phyloP scores from a whole-genome alignment of 2,888 invertebrate species.

The Rotaria sp. region DNA sequence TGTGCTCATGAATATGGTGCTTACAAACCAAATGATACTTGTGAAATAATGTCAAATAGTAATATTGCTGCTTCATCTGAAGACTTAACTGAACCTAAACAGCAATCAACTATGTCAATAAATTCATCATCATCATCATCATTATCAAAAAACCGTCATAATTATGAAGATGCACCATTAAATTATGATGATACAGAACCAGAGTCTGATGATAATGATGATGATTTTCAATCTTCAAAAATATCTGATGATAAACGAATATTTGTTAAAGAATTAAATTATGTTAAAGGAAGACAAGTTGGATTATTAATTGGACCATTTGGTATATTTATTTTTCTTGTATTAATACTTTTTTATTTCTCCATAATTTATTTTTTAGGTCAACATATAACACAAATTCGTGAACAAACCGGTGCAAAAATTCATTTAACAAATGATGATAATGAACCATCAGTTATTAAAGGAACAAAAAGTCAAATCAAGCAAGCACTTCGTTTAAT shows the following conservation, averaged over 20 bases:
- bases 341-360: background rate
- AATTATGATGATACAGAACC: background rate
- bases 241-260: background rate
- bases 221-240: background rate
- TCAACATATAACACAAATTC: constrained; percentile 4
- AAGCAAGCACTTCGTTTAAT: background rate
- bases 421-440: constrained; percentile 13
- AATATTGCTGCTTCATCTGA: background rate
- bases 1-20: background rate
- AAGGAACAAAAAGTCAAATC: constrained; percentile 21
- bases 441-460: background rate
- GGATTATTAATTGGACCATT: constrained; percentile 25
- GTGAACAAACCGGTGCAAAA: background rate
- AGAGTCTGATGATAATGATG: constrained; percentile 1
- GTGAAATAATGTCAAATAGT: background rate
- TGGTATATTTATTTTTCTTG: background rate
- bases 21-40: background rate
- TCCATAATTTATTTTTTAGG: background rate
- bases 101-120: background rate
- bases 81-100: background rate
- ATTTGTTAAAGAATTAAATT: background rate
- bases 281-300: background rate
- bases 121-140: constrained; percentile 5
- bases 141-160: background rate
- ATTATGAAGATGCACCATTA: background rate